Conservation (phyloP, 2,113 vertebrate species). For the Sakesphorus luctuosus region DNA sequence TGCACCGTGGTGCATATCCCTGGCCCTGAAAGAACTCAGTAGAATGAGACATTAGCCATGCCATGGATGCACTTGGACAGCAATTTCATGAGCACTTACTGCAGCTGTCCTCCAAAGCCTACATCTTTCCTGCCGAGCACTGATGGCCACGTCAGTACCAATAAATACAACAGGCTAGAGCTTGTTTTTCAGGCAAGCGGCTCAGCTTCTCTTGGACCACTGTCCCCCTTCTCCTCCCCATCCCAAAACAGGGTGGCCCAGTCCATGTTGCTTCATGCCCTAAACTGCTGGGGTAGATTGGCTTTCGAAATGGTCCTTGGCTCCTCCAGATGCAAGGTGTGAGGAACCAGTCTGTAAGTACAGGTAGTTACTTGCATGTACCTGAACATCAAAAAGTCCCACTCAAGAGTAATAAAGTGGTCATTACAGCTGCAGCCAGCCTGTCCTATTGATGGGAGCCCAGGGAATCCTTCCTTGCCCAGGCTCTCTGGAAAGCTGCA, state of each 20-base stretch:
- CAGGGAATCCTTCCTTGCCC: not conserved
- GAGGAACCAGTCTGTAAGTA: accelerated
- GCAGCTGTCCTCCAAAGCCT: not conserved
- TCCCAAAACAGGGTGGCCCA: not conserved
- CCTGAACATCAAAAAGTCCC: not conserved
- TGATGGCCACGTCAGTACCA: not conserved
- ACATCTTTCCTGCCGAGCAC: not conserved
- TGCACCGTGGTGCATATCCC: not conserved
- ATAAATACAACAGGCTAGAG: not conserved
- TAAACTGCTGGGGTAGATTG: not conserved
- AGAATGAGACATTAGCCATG: not conserved
- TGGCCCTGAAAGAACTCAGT: not conserved
- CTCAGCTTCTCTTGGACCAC: not conserved
- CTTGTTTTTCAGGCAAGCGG: not conserved
- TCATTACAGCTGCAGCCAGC: not conserved
- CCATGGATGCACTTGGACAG: not conserved
- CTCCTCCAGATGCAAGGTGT: not conserved
- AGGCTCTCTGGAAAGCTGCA: not conserved
- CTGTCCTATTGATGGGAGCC: not conserved
- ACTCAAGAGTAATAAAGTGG: not conserved
- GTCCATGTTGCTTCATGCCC: not conserved
- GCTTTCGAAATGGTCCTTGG: not conserved
- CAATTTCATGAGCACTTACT: not conserved
- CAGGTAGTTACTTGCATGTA: not conserved
- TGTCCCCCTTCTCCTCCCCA: not conserved